Conservation (phyloP, 1,140 invertebrate species). For the Rhagoletis zephyria region DNA sequence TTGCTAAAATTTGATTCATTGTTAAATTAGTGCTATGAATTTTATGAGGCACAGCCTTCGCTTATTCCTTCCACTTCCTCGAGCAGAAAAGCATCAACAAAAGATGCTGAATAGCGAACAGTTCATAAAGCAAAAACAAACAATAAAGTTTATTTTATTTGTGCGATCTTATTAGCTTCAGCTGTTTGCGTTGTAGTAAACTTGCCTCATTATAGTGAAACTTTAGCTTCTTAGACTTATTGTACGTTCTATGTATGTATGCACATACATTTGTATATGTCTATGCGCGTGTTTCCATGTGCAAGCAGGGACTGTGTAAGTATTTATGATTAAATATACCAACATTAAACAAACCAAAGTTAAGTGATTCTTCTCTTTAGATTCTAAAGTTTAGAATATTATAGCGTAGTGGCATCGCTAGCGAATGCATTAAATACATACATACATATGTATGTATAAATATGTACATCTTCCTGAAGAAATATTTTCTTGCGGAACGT, state of each 20-base stretch:
- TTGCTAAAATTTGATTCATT: constrained; percentile 52
- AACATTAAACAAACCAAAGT: constrained; percentile 7
- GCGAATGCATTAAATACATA: too few relatives aligned
- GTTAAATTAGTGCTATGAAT: constrained; percentile 53
- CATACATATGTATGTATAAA: too few relatives aligned
- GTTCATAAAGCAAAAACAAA: constrained; percentile 46
- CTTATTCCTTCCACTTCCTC: constrained; percentile 24
- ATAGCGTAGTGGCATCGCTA: too few relatives aligned
- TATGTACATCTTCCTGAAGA: too few relatives aligned
- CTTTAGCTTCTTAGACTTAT: constrained; percentile 16
- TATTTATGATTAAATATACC: constrained; percentile 28
- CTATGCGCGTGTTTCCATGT: not conserved
- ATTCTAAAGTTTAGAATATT: not conserved
- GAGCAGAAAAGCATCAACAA: constrained; percentile 14
- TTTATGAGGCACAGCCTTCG: constrained; percentile 47
- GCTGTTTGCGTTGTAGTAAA: constrained; percentile 1
- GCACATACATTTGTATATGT: too few relatives aligned
- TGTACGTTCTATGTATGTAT: not conserved
- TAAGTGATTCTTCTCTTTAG: constrained; percentile 22
- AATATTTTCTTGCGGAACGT: too few relatives aligned
- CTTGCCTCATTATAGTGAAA: constrained; percentile 42
- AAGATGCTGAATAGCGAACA: not conserved
- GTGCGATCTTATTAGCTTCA: constrained; percentile 26
- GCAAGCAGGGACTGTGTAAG: not conserved
- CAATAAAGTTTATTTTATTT: constrained; percentile 28